Evolutionary conservation across 2,113 vertebrate species (phyloP).

Genomic region (Sphyrna mokarran): DNA sequence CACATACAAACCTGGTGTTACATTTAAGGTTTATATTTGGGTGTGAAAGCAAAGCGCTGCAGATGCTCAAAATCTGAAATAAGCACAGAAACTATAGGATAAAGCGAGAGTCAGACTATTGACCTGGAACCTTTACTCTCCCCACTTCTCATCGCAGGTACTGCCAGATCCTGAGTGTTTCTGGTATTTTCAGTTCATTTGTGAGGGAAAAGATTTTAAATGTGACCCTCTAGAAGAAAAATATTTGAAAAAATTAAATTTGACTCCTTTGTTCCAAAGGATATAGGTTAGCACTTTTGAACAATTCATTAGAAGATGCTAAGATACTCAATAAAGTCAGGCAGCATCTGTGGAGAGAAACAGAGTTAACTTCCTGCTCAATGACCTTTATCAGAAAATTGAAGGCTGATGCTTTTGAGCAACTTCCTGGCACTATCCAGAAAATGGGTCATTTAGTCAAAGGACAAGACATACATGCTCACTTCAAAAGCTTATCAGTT

Average conservation of each 20-base stretch:
- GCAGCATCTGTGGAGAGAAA: too few relatives aligned
- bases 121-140: neutral
- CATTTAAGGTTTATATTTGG: neutral
- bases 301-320: neutral
- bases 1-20: neutral
- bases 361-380: too few relatives aligned
- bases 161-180: neutral
- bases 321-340: too few relatives aligned
- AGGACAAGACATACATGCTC: neutral
- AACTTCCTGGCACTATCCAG: neutral
- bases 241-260: neutral
- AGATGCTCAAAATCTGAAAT: neutral
- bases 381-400: neutral
- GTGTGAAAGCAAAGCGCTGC: neutral
- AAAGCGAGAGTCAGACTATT: neutral
- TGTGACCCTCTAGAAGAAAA: neutral
- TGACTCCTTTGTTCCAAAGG: neutral
- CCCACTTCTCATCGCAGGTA: neutral
- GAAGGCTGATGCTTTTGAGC: neutral
- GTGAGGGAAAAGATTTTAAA: neutral
- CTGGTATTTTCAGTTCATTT: neutral
- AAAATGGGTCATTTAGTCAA: neutral
- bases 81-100: neutral
- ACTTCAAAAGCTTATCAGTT: neutral
- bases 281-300: neutral